Evolutionary conservation across 2,888 invertebrate species (phyloP).

Genomic region (Halictus quadricinctus): DNA sequence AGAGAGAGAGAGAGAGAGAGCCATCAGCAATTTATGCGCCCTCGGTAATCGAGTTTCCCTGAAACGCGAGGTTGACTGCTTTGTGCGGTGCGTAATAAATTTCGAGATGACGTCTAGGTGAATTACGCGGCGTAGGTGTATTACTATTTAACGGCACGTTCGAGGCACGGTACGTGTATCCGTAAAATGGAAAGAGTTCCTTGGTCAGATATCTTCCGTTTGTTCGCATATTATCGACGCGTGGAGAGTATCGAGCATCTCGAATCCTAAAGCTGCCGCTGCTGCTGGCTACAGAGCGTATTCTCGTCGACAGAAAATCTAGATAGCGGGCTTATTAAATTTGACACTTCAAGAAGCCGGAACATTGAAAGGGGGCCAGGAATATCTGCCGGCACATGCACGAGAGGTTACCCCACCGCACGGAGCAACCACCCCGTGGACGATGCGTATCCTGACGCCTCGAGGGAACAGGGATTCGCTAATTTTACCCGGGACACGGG

Average conservation of each 20-base stretch:
- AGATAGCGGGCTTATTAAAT: constrained; percentile 78
- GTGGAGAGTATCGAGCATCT: not conserved
- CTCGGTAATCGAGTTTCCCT: constrained; percentile 59
- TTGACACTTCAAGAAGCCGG: constrained; percentile 82
- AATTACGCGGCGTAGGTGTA: constrained; percentile 54
- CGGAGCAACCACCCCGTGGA: constrained; percentile 54
- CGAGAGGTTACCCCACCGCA: constrained; percentile 54
- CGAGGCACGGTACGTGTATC: not conserved
- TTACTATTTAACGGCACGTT: constrained; percentile 31
- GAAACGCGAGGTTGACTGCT: constrained; percentile 57
- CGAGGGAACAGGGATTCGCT: constrained; percentile 78
- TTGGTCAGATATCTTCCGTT: not conserved
- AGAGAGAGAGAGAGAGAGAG: constrained; percentile 18
- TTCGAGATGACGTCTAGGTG: constrained; percentile 49
- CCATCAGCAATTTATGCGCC: constrained; percentile 59
- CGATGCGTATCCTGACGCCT: constrained; percentile 67
- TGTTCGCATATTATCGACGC: not conserved
- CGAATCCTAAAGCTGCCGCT: no score
- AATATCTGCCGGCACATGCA: constrained; percentile 61
- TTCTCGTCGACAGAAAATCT: constrained; percentile 48
- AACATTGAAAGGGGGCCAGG: constrained; percentile 80
- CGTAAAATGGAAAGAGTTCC: not conserved
- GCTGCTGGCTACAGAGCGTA: constrained; percentile 16
- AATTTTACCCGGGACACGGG: constrained; percentile 77
- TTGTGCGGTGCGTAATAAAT: constrained; percentile 60